phyloP scores from a whole-genome alignment of 2,888 invertebrate genomes.

The Neria commutata region DNA sequence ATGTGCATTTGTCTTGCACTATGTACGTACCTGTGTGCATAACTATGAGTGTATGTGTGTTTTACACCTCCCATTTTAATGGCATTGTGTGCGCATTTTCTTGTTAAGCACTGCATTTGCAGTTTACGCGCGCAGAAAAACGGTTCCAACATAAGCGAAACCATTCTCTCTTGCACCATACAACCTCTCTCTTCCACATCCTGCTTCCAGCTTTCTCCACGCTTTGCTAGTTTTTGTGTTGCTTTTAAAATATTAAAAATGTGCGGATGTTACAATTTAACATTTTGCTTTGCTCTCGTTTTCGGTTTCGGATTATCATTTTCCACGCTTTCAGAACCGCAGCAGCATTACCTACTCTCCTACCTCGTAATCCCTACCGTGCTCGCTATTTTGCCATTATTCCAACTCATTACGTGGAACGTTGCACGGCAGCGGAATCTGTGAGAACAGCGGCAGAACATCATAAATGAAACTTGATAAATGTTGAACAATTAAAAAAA shows the following conservation, averaged over 20 bases:
- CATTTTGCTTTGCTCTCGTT: slow-evolving; percentile 3
- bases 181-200: too few relatives aligned
- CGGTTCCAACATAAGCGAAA: too few relatives aligned
- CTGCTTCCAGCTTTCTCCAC: not conserved
- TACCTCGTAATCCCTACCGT: too few relatives aligned
- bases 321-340: slow-evolving; percentile 9
- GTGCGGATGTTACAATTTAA: slow-evolving; percentile 10
- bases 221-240: not conserved
- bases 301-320: slow-evolving; percentile 10
- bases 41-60: too few relatives aligned
- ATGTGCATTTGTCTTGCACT: too few relatives aligned
- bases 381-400: too few relatives aligned
- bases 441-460: slow-evolving; percentile 4
- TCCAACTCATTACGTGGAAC: not conserved
- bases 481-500: slow-evolving; percentile 49
- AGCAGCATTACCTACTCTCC: slow-evolving; percentile 13
- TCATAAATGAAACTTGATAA: slow-evolving; percentile 36
- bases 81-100: too few relatives aligned
- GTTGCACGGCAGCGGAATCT: slow-evolving; percentile 2
- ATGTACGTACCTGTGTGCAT: too few relatives aligned
- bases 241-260: not conserved
- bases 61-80: too few relatives aligned
- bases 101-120: not conserved
- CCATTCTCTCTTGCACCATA: too few relatives aligned
- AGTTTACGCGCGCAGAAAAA: not conserved